Evolutionary conservation across 2,888 invertebrate species (phyloP), one percentile per base, ranked within the genome.

Genomic region (Acleris laterana): DNA sequence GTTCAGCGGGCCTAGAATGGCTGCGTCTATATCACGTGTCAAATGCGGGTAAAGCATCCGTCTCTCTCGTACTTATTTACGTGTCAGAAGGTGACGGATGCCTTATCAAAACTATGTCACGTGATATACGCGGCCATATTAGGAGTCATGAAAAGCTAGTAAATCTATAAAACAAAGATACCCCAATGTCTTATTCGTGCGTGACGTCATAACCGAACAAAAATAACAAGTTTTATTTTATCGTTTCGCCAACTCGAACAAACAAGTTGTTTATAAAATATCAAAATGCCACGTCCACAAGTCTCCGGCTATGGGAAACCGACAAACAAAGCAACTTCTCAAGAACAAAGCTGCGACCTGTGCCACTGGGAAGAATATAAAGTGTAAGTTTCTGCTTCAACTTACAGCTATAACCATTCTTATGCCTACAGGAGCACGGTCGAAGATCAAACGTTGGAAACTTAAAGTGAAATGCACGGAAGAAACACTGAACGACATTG

Each of bases 301-400:
- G 74, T 74, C 72, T 71, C 25, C 69, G 62, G 72, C 74, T 74
- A 75, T 79, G 77, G 77, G 77, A 78, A 79, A 75, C 75, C 74
- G 71, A 80, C 78, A 82, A 86, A 86, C 83, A 84, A 85, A 80
- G 80, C 77, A 73, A 83, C 80, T 80, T 85, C 81, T 78, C 80
- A 80, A 80, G 80, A 83, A 85, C 83, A 86, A 84, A 82, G 78
- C 76, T 77, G 69, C 76, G 80, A 82, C 80, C 80, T 77, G 75
- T 74, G 73, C 75, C 76, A 71, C 76, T 79, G 75, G 80, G 80
- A 82, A 79, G 78, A 80, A 81, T 77, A 76, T 74, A 74, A 77
- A 77, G 73, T 71, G 72, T 76, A 63, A 17, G 62, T 64, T 61
- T 61, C 44, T 22, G 44, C 5, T 17, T 5, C 2, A 22, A 32